Evolutionary conservation across 2,113 vertebrate species (phyloP).

Genomic region (Crotophaga sulcirostris): DNA sequence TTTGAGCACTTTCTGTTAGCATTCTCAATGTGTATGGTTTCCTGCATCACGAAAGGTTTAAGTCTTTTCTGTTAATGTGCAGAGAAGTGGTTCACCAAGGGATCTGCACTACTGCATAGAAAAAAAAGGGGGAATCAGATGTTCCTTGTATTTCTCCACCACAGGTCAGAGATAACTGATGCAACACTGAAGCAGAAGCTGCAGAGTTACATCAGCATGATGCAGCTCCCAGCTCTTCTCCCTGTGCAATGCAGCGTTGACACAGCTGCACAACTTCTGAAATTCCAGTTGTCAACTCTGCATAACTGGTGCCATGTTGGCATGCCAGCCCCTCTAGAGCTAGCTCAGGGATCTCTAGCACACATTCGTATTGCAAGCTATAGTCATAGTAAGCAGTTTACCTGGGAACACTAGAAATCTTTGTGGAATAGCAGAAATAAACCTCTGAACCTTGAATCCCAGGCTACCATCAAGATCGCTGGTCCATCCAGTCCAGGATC

Average conservation of each 20-base stretch:
- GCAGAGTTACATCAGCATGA: background rate
- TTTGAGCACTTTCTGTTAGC: background rate
- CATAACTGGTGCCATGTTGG: background rate
- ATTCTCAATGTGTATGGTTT: background rate
- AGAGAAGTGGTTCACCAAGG: background rate
- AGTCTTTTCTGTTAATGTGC: background rate
- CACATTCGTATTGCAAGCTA: background rate
- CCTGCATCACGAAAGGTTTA: background rate
- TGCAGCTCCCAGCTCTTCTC: background rate
- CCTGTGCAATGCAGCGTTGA: background rate
- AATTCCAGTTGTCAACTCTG: background rate
- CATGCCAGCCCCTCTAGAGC: background rate
- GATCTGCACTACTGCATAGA: background rate
- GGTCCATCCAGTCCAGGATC: background rate
- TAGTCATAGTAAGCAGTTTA: background rate
- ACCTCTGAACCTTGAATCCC: background rate
- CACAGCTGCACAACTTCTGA: background rate
- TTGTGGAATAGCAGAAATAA: background rate
- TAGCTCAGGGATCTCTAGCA: background rate
- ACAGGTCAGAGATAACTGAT: background rate
- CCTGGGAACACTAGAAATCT: background rate
- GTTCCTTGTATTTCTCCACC: background rate
- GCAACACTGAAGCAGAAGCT: background rate
- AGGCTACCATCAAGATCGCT: background rate
- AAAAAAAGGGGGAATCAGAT: background rate